A percentile compares a stretch with the other conserved stretches of the same genome.
Evolutionary conservation across 2,113 vertebrate species (phyloP).

Genomic region (Lamprologus callipterus): DNA sequence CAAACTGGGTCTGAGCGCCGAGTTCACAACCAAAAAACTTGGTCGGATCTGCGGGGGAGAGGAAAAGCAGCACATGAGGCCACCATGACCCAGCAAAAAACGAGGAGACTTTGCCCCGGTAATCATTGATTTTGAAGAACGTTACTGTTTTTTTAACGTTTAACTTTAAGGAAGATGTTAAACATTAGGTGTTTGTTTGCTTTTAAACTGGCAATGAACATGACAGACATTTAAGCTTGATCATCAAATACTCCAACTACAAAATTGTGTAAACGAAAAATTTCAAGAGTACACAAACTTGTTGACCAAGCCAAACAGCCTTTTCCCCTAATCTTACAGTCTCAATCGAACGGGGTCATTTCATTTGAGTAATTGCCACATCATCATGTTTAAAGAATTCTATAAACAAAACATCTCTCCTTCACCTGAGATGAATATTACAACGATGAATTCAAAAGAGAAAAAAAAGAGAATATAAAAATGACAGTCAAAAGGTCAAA

Average conservation of each 20-base stretch:
- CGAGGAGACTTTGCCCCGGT: not conserved
- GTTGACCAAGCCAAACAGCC: not conserved
- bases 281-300: not conserved
- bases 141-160: fast-evolving
- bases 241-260: not conserved
- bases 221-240: not conserved
- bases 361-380: not conserved
- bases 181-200: not conserved
- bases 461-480: not conserved
- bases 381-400: not conserved
- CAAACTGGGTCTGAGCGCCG: constrained; percentile 99
- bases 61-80: not conserved
- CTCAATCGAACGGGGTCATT: not conserved
- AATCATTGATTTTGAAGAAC: not conserved
- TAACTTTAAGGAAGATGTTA: fast-evolving
- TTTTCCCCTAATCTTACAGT: not conserved
- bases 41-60: constrained; percentile 83
- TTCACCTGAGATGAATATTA: not conserved
- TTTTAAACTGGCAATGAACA: not conserved
- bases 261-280: not conserved
- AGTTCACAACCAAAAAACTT: constrained; percentile 99
- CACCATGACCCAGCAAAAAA: not conserved
- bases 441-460: fast-evolving
- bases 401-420: not conserved
- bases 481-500: not conserved